These are phyloP conservation scores for Atrina japonica DNA, from an alignment of 2,888 invertebrate species.

Conservation along the genomic window DNA sequence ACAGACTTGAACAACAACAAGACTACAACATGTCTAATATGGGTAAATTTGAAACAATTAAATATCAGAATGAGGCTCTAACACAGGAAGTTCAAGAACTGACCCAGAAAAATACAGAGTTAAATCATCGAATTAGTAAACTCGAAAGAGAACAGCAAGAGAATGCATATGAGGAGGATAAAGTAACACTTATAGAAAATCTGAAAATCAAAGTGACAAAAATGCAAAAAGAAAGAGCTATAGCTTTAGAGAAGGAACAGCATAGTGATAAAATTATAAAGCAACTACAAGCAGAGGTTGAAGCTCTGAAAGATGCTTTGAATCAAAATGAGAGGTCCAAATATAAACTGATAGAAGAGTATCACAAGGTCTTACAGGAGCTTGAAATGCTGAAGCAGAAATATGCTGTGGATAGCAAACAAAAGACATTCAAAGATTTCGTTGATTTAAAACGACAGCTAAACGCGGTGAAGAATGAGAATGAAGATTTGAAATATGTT, in stretches of 20 bases:
- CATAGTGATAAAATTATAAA: conserved; percentile 56
- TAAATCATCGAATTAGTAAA: conserved; percentile 58
- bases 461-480: conserved; percentile 67
- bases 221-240: conserved; percentile 61
- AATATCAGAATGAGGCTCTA: conserved; percentile 57
- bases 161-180: conserved; percentile 53
- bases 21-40: conserved; percentile 8
- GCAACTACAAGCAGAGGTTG: conserved; percentile 59
- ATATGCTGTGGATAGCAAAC: conserved; percentile 55
- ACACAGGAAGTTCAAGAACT: conserved; percentile 63
- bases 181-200: conserved; percentile 62
- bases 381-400: conserved; percentile 60
- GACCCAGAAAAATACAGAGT: conserved; percentile 69
- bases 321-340: conserved; percentile 63
- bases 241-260: conserved; percentile 61
- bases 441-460: conserved; percentile 74
- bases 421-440: conserved; percentile 74
- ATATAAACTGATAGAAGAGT: conserved; percentile 60
- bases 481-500: conserved; percentile 61
- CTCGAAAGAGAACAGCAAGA: conserved; percentile 66
- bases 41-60: conserved; percentile 36
- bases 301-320: conserved; percentile 54
- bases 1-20: conserved; percentile 17
- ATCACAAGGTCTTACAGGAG: conserved; percentile 62
- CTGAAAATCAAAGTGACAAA: conserved; percentile 61